Evolutionary conservation across 2,113 vertebrate species (phyloP), one percentile per base, ranked within the genome.

Genomic region (Sporophila hypoxantha): DNA sequence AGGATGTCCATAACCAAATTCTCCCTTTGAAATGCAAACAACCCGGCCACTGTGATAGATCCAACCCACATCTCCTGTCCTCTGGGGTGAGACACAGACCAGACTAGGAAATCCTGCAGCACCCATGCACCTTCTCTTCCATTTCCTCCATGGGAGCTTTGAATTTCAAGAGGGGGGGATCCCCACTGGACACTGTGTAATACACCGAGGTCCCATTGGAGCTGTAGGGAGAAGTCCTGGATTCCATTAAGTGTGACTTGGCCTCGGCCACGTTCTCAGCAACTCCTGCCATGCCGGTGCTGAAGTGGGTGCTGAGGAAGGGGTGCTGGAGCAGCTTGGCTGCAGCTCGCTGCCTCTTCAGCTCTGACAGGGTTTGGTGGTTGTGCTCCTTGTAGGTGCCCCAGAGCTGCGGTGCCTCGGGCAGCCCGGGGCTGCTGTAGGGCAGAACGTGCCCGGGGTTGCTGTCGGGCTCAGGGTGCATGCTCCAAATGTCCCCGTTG

Each of bases 131-230:
- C 88, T 98, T 99, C 50, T 98, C 97, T 76, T 98, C 97, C 96
- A 98, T 98, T 56, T 99, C 99, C 74, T 99, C 98, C 29, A 98
- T 93, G 30, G 99, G 98, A 96, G 99, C 98, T 95, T 98, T 99
- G 79, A 99, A 97, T 96, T 97, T 98, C 82, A 99, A 94, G 73
- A 99, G 98, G 25, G 99, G 99, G 3, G 99, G 98, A 42, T 99
- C 99, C 10, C 99, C 98, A 29, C 98, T 99, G 97, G 98, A 97
- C 32, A 98, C 98, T 3, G 99, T 99, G 96, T 98, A 99, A 95
- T 98, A 99, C 65, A 99, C 97, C 0, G 98, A 97, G 88, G 95
- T 98, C 91, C 99, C 98, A 25, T 99, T 99, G 96, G 98, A 97
- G 87, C 98, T 98, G 85, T 98, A 98, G 20, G 98, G 97, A 15